Conservation (phyloP, 2,888 invertebrate genomes). For the Melanostoma mellinum region DNA sequence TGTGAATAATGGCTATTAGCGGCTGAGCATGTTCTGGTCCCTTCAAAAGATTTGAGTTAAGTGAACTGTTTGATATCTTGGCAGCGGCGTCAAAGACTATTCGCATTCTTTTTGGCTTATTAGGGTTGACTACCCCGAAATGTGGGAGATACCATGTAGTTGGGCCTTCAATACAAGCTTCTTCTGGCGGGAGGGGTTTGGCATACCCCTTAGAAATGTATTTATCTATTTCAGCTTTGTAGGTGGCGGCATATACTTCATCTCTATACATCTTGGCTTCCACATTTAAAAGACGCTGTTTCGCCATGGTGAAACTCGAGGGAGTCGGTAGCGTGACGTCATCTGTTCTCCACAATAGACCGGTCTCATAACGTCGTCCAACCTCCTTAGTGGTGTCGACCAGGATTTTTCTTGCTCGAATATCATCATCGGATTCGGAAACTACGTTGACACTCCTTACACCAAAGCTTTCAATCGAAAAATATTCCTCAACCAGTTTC, state of each 20-base stretch:
- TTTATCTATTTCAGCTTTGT: constrained; percentile 50
- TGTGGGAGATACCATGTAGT: no score
- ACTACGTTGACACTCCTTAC: background rate
- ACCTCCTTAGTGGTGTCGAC: background rate
- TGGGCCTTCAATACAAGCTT: no score
- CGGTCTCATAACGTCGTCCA: no score
- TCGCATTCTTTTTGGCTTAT: constrained; percentile 75
- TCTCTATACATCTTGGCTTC: constrained; percentile 7
- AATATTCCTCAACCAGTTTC: constrained; percentile 21
- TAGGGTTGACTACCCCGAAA: constrained; percentile 48
- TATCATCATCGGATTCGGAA: constrained; percentile 10
- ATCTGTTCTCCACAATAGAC: constrained; percentile 1
- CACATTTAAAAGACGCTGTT: constrained; percentile 43
- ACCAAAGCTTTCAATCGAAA: constrained; percentile 30
- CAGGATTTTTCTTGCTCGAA: constrained; percentile 1
- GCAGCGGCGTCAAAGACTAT: constrained; percentile 77
- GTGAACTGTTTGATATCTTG: constrained; percentile 64
- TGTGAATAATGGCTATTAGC: constrained; percentile 74
- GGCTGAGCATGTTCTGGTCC: constrained; percentile 76
- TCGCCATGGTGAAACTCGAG: constrained; percentile 56
- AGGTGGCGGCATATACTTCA: background rate
- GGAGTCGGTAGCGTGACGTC: constrained; percentile 28
- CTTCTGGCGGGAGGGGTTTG: no score
- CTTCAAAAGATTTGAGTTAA: constrained; percentile 74
- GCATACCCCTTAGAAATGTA: constrained; percentile 33